A percentile compares a stretch with the other conserved stretches of the same genome.
Evolutionary conservation across 1,140 invertebrate species (phyloP).

Genomic region (Musca domestica): DNA sequence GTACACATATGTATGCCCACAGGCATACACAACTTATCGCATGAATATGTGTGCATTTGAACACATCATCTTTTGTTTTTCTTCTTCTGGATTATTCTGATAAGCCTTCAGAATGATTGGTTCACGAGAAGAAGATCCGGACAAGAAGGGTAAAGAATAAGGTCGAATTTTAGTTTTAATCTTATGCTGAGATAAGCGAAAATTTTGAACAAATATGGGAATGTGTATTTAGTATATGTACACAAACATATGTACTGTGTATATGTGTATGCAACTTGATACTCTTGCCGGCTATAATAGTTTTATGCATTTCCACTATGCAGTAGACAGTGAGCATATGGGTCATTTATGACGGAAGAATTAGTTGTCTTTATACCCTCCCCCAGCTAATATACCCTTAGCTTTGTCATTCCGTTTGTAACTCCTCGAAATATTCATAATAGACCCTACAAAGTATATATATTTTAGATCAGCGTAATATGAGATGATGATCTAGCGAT

Average conservation of each 20-base stretch:
- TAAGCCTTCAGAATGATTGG: constrained; percentile 3
- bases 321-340: too few relatives aligned
- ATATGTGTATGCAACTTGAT: background rate
- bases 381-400: too few relatives aligned
- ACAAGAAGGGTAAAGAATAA: background rate
- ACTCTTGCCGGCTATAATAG: too few relatives aligned
- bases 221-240: background rate
- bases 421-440: too few relatives aligned
- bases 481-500: too few relatives aligned
- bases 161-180: background rate
- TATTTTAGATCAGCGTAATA: too few relatives aligned
- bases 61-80: constrained; percentile 10
- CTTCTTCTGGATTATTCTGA: background rate
- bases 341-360: too few relatives aligned
- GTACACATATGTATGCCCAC: background rate
- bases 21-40: background rate
- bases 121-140: background rate
- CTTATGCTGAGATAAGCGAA: constrained; percentile 15
- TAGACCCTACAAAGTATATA: too few relatives aligned
- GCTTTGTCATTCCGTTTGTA: too few relatives aligned
- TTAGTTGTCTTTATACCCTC: too few relatives aligned
- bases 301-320: too few relatives aligned
- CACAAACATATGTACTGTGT: background rate
- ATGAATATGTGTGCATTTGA: constrained; percentile 3
- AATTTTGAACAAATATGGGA: background rate